Percentiles rank a stretch among this genome's conserved stretches.
Conservation (phyloP, 2,113 vertebrate species). For the Chionodraco myersi region DNA sequence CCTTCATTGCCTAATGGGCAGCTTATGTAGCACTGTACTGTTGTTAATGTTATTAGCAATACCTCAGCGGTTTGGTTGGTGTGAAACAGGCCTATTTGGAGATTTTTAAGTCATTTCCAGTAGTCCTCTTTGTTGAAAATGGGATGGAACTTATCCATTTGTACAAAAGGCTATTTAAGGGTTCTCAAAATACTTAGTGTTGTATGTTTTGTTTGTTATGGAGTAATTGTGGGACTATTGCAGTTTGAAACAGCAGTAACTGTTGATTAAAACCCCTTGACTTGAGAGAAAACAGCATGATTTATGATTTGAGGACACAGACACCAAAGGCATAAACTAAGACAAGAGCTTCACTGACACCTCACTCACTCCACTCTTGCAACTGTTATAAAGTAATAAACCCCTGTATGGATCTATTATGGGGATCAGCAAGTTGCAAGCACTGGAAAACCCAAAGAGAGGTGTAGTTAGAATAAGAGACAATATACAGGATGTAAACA, state of each 20-base stretch:
- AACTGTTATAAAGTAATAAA: not conserved
- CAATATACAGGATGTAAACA: conserved; percentile 11
- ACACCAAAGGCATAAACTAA: not conserved
- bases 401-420: not conserved
- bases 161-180: not conserved
- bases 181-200: not conserved
- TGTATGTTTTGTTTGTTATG: too few relatives aligned
- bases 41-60: not conserved
- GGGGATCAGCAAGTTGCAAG: not conserved
- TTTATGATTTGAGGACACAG: not conserved
- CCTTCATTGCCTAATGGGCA: not conserved
- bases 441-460: not conserved
- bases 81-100: not conserved
- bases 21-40: not conserved
- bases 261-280: not conserved
- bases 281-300: not conserved
- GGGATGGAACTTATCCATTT: not conserved
- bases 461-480: conserved; percentile 2
- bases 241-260: not conserved
- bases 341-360: not conserved
- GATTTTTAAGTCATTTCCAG: not conserved
- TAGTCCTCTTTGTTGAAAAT: not conserved
- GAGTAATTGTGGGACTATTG: too few relatives aligned
- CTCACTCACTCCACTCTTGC: not conserved
- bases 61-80: not conserved